Evolutionary conservation across 1,140 invertebrate genomes (phyloP).

Genomic region (Diuraphis noxia): DNA sequence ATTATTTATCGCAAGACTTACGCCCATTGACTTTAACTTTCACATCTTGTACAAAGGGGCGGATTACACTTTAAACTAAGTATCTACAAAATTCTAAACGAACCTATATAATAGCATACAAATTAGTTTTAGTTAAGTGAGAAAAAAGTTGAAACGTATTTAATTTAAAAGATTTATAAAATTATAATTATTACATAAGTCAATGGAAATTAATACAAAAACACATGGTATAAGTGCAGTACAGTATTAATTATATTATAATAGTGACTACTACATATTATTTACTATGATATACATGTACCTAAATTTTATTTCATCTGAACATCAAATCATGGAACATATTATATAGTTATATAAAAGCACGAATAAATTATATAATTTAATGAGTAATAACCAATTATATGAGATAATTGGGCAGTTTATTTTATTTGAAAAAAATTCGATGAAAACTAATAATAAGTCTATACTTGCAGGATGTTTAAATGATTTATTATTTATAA

Average conservation of each 20-base stretch:
- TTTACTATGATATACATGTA: background rate
- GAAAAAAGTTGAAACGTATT: background rate
- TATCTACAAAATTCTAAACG: background rate
- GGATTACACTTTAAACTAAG: background rate
- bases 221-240: background rate
- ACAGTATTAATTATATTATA: background rate
- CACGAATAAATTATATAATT: background rate
- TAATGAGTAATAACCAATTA: background rate
- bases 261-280: background rate
- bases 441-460: background rate
- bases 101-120: background rate
- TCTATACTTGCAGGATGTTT: background rate
- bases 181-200: background rate
- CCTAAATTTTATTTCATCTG: background rate
- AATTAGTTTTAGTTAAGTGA: background rate
- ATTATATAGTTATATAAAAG: background rate
- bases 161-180: background rate
- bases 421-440: background rate
- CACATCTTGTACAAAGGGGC: background rate
- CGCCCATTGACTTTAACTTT: constrained; percentile 14
- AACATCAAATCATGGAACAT: background rate
- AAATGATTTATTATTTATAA: background rate
- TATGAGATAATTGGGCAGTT: background rate
- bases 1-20: background rate
- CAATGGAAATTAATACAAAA: background rate